Evolutionary conservation across 2,888 invertebrate species (phyloP), one percentile per base, ranked within the genome.

Genomic region (Acleris literana): DNA sequence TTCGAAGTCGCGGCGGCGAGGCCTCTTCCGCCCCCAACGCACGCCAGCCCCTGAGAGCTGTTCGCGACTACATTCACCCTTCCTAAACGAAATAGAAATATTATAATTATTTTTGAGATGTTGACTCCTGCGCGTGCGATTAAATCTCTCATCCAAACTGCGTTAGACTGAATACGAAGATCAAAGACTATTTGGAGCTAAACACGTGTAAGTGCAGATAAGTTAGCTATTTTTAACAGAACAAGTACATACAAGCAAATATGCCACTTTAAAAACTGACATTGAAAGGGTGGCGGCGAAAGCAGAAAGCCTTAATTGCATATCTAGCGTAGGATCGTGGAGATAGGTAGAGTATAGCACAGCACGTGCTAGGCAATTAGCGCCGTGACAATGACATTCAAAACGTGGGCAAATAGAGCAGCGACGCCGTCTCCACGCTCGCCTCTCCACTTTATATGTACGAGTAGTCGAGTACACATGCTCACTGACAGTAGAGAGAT

Each of bases 331-430:
- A 58, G 49, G 70, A 76, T 77, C 76, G 76, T 78, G 73, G 71
- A 70, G 77, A 73, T 77, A 74, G n/a, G 39, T 51, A 48, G 62
- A 53, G 52, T 46, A 57, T 44, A 43, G 54, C 48, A 57, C 7
- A 55, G 20, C 56, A 56, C 63, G 33, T 29, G 75, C 74, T 72
- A 75, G 80, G 78, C 89, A 89, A 90, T 90, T 90, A 90, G 86
- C 84, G 79, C 83, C 77, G 74, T 87, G 87, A 90, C 89, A 89
- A 90, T 90, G 89, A 88, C 88, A 90, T 90, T 90, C 90, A 89
- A 84, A 89, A 87, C 86, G 83, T 86, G 86, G 85, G 85, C 87
- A 88, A 90, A 90, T 90, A 89, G 83, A 83, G 77, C 77, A 74
- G 73, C 76, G 73, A 67, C 68, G 71, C 69, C 46, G 13, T 29